Percentiles rank a stretch among this genome's conserved stretches.
phyloP scores from a whole-genome alignment of 23 tunicate species.

The Halocynthia aurantium region DNA sequence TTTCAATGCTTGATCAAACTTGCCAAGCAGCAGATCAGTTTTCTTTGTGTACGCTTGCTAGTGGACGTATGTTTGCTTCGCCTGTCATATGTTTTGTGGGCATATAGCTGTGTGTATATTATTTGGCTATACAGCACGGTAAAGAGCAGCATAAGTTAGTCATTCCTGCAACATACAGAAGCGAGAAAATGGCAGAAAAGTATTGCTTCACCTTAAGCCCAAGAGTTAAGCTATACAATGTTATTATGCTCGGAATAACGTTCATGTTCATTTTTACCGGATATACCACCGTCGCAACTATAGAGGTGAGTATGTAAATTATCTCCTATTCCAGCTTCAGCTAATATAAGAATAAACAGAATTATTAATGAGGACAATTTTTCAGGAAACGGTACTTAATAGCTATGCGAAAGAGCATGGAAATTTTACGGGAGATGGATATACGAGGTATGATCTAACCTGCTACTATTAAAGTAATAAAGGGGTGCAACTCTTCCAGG shows the following conservation, averaged over 20 bases:
- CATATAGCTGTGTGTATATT: no score
- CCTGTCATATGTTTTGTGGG: no score
- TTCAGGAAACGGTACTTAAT: constrained; percentile 76
- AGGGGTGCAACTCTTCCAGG: no score
- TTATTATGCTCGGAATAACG: constrained; percentile 59
- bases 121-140: no score
- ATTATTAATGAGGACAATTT: neutral
- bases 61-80: no score
- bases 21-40: no score
- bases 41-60: no score
- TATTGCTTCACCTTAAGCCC: constrained; percentile 19
- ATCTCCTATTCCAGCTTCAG: neutral
- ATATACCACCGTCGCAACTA: constrained; percentile 87
- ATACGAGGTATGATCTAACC: constrained; percentile 34
- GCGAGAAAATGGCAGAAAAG: no score
- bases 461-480: no score
- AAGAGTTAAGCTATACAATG: constrained; percentile 58
- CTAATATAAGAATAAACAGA: neutral
- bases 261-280: constrained; percentile 92
- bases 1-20: no score
- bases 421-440: constrained; percentile 69
- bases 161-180: no score
- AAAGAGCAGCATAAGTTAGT: no score
- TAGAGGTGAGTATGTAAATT: constrained; percentile 13
- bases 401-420: constrained; percentile 52